Conservation (phyloP, 2,888 invertebrate species). For the Leptopilina syphax region DNA sequence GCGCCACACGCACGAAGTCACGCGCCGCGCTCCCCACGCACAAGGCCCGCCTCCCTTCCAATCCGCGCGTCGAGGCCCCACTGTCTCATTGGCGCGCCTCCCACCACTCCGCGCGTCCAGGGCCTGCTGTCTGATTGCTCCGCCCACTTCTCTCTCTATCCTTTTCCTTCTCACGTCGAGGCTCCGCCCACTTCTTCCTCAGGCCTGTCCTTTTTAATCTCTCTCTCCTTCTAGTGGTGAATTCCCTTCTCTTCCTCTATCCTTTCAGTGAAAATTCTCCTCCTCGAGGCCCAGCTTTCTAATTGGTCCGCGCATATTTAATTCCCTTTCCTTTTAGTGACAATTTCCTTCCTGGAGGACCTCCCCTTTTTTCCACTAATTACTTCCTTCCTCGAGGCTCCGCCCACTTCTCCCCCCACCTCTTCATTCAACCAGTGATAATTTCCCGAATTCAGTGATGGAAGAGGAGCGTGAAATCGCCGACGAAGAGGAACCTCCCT, state of each 20-base stretch:
- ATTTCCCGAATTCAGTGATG: neutral
- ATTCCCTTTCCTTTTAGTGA: neutral
- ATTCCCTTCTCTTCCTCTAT: too few species aligned
- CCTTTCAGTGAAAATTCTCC: too few species aligned
- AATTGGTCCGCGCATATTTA: neutral
- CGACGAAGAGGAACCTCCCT: conserved; percentile 34
- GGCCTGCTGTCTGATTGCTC: too few species aligned
- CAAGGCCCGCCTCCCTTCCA: conserved; percentile 48
- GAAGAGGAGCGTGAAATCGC: conserved; percentile 36
- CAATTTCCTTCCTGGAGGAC: neutral
- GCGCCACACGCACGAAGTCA: too few species aligned
- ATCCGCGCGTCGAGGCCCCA: neutral
- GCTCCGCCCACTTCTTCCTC: too few species aligned
- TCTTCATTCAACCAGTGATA: too few species aligned
- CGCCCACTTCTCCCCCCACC: too few species aligned
- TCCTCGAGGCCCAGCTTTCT: neutral
- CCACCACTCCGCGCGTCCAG: too few species aligned
- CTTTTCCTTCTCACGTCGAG: too few species aligned
- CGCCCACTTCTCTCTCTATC: too few species aligned
- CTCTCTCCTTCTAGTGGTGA: too few species aligned
- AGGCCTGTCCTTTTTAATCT: too few species aligned
- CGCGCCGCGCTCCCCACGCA: conserved; percentile 6
- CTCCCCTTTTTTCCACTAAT: neutral
- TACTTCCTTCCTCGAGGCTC: neutral
- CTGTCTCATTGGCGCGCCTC: neutral